Evolutionary conservation across 2,797 vertebrate species (phyloP).

Genomic region (Melanotaenia pygmaea): DNA sequence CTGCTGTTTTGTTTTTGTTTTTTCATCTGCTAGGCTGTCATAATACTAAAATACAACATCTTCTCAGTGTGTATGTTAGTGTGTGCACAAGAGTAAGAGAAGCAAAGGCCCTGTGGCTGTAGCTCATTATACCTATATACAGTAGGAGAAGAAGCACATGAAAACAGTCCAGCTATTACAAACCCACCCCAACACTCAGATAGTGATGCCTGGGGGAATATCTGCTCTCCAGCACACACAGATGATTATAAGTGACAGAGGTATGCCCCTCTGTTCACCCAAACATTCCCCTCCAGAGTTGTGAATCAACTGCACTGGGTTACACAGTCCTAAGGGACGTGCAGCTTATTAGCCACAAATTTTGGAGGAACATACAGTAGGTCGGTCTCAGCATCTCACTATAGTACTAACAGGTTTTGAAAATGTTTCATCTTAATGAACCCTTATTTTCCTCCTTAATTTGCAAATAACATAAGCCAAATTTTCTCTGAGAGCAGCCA

Average conservation of each 20-base stretch:
- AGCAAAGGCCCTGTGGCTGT: constrained; percentile 48
- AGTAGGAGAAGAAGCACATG: constrained; percentile 44
- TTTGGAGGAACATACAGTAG: constrained; percentile 13
- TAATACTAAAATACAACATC: constrained; percentile 46
- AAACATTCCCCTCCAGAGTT: constrained; percentile 40
- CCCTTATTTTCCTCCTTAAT: constrained; percentile 5
- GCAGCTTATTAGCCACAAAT: constrained; percentile 41
- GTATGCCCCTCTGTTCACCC: constrained; percentile 30
- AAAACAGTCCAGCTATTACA: constrained; percentile 26
- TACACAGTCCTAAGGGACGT: constrained; percentile 25
- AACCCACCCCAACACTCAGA: constrained; percentile 42
- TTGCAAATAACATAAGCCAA: background rate
- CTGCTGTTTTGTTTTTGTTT: background rate
- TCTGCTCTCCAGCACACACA: constrained; percentile 65
- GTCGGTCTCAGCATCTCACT: background rate
- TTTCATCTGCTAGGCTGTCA: constrained; percentile 5
- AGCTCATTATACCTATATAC: constrained; percentile 69
- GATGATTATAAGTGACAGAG: constrained; percentile 42
- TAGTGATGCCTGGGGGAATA: constrained; percentile 63
- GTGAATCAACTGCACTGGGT: constrained; percentile 41
- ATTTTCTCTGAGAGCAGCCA: constrained; percentile 2
- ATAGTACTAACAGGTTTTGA: constrained; percentile 12
- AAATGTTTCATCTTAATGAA: constrained; percentile 12
- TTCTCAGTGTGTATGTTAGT: constrained; percentile 25
- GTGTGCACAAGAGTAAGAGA: constrained; percentile 16